These are phyloP conservation scores for Tragelaphus strepsiceros DNA, from an alignment of 2,113 vertebrate genomes.

Conservation along the genomic window DNA sequence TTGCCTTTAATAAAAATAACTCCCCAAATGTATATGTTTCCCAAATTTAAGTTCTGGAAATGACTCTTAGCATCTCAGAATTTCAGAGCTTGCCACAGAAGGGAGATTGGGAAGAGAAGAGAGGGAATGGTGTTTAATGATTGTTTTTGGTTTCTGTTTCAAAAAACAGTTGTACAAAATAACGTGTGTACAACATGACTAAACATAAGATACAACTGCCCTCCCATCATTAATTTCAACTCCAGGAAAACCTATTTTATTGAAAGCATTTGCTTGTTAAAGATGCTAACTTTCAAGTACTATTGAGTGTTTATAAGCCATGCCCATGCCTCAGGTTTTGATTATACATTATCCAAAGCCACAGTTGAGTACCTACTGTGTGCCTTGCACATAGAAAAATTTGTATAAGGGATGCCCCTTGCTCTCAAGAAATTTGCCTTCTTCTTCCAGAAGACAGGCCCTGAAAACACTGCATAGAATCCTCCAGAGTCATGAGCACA, in stretches of 20 bases:
- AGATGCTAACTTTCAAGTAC: background rate
- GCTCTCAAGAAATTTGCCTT: background rate
- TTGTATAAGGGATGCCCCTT: background rate
- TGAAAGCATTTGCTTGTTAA: background rate
- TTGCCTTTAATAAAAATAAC: background rate
- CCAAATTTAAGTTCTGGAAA: constrained; percentile 8
- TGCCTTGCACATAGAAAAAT: background rate
- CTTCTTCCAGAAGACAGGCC: background rate
- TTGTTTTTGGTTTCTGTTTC: background rate
- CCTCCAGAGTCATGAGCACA: background rate
- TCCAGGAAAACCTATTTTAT: background rate
- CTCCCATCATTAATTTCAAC: background rate
- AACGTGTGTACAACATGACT: background rate
- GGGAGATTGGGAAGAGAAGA: background rate
- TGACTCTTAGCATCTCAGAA: background rate
- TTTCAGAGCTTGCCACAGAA: background rate
- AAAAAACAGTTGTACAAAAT: background rate
- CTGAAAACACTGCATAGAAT: background rate
- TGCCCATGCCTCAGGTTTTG: background rate
- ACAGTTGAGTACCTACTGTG: background rate
- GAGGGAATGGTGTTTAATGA: background rate
- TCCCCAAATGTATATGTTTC: background rate
- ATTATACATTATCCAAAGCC: background rate
- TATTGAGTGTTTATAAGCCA: background rate
- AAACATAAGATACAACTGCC: background rate